phyloP scores from a whole-genome alignment of 2,113 vertebrate species.

The Piliocolobus tephrosceles region DNA sequence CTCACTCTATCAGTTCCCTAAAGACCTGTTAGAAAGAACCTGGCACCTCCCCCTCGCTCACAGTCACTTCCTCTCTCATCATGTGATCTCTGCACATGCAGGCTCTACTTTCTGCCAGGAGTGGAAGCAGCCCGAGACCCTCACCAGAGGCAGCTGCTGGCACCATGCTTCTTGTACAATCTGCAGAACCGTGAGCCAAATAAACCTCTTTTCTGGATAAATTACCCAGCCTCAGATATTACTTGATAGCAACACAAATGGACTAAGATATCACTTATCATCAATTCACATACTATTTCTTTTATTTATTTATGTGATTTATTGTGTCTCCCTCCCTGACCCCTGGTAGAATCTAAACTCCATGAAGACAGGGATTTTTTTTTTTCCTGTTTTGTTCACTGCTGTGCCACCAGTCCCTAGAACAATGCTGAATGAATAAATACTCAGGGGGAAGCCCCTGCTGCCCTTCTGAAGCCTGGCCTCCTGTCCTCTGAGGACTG shows the following conservation, averaged over 20 bases:
- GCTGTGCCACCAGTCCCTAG: neutral
- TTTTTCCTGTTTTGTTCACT: neutral
- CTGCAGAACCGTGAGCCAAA: neutral
- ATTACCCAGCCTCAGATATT: neutral
- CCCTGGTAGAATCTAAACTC: neutral
- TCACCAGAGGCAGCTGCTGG: neutral
- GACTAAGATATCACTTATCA: neutral
- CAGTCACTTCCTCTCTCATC: neutral
- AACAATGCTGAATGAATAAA: neutral
- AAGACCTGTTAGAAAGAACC: neutral
- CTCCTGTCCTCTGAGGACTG: neutral
- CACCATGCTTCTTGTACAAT: neutral
- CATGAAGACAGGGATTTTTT: neutral
- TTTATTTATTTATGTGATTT: neutral
- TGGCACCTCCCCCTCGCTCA: neutral
- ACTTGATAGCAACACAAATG: neutral
- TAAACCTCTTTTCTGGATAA: neutral
- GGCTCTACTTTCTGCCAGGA: neutral
- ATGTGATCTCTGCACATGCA: neutral
- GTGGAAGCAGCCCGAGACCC: neutral
- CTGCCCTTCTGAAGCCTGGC: neutral
- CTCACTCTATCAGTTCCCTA: neutral
- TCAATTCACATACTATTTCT: neutral
- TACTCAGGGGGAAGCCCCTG: neutral
- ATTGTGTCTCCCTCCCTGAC: neutral